These are phyloP conservation scores for Tinea semifulvella DNA, from an alignment of 2,888 invertebrate species.

Conservation along the genomic window DNA sequence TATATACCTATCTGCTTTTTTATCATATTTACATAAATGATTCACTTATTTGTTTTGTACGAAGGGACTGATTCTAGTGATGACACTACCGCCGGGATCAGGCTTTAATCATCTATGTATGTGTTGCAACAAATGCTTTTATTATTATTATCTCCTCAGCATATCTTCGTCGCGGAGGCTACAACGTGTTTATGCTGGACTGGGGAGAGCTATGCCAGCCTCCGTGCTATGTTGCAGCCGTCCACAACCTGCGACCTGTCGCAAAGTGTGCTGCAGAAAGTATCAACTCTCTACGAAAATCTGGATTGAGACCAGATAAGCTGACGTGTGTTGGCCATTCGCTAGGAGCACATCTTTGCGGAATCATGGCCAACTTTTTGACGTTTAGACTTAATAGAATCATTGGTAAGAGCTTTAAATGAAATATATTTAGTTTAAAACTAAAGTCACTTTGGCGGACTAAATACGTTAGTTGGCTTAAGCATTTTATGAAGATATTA, in stretches of 20 bases:
- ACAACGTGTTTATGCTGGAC: slow-evolving; percentile 80
- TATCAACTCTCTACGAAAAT: slow-evolving; percentile 68
- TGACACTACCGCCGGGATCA: too few species aligned
- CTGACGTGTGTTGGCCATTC: slow-evolving; percentile 83
- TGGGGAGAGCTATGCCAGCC: slow-evolving; percentile 77
- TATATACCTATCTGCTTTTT: too few species aligned
- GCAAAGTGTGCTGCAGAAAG: slow-evolving; percentile 75
- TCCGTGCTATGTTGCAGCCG: slow-evolving; percentile 79
- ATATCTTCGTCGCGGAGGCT: slow-evolving; percentile 75
- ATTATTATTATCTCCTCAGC: too few species aligned
- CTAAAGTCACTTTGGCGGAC: too few species aligned
- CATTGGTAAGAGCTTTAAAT: slow-evolving; percentile 73
- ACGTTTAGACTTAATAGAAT: slow-evolving; percentile 78
- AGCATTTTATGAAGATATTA: too few species aligned
- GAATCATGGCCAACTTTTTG: slow-evolving; percentile 76
- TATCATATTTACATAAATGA: too few species aligned
- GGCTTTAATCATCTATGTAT: too few species aligned
- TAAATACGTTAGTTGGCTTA: too few species aligned
- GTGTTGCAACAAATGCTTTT: too few species aligned
- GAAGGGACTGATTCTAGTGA: too few species aligned
- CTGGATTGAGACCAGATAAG: slow-evolving; percentile 71
- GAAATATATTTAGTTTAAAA: too few species aligned
- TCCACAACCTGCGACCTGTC: slow-evolving; percentile 77
- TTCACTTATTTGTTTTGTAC: too few species aligned
- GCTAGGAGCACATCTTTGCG: slow-evolving; percentile 79